Conservation (phyloP, 2,797 vertebrate genomes). For the Cirrhinus mrigala region DNA sequence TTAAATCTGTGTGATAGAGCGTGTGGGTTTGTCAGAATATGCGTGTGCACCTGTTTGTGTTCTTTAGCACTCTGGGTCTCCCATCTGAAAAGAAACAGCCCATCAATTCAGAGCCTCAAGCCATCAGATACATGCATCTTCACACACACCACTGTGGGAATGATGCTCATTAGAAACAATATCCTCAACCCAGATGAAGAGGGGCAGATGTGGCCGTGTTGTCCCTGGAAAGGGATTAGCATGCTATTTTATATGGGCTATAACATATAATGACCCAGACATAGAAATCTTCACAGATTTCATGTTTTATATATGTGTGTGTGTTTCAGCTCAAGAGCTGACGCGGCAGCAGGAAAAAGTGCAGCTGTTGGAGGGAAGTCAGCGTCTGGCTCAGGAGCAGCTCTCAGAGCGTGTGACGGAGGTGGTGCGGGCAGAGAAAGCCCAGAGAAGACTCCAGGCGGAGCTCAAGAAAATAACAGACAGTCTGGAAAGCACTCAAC, state of each 20-base stretch:
- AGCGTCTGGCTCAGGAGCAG: conserved; percentile 65
- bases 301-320: conserved; percentile 12
- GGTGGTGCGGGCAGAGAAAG: conserved; percentile 62
- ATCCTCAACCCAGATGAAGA: conserved; percentile 7
- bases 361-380: conserved; percentile 52
- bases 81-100: conserved; percentile 63
- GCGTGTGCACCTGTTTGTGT: conserved; percentile 57
- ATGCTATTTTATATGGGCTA: background rate
- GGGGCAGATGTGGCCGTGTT: background rate
- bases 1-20: conserved; percentile 61
- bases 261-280: background rate
- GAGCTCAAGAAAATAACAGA: conserved; percentile 64
- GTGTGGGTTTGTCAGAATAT: conserved; percentile 50
- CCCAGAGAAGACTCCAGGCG: conserved; percentile 57
- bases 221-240: background rate
- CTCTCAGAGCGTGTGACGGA: conserved; percentile 58
- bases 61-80: conserved; percentile 58
- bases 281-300: background rate
- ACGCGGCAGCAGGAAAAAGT: conserved; percentile 70
- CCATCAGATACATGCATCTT: conserved; percentile 50
- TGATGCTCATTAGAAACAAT: conserved; percentile 38
- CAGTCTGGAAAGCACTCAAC: conserved; percentile 35
- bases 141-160: conserved; percentile 23
- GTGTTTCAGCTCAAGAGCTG: conserved; percentile 58
- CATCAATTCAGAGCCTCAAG: conserved; percentile 68